Base-by-base conservation (phyloP, 2,888 invertebrate genomes). In the Deroplatys truncata region DNA sequence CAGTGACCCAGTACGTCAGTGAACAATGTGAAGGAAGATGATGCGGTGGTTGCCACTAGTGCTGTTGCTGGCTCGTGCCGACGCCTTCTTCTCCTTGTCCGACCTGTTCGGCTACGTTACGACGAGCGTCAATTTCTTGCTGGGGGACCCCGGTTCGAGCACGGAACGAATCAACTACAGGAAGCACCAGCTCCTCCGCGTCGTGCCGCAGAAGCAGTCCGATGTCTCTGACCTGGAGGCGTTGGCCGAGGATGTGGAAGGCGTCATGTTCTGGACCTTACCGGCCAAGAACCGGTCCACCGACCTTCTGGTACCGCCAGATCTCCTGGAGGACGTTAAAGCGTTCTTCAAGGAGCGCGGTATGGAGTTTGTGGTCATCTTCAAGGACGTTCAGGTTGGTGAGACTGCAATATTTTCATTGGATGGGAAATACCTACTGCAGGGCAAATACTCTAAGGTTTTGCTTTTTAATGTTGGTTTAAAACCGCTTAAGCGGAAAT, bases 271-370 rank as follows among this genome's bases (percentile, higher is more conserved):
- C 93, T 95, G 96, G 93, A 95, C 94, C 29, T 94, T 94, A 7
- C 95, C 96, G 0, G 93, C 94, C 86, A 93, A 94, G 84, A 94
- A 94, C 90, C 93, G 92, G 92, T 94, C 96, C 9, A 95, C 96
- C 0, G 97, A 98, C 92, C 94, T 98, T 8, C 94, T 97, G 87
- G 95, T 97, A 20, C 95, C 97, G 0, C 97, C 97, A 1, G 95
- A 95, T 90, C 94, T 96, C 89, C 93, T 96, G 4, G 92, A 92
- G 5, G 95, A 96, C 89, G 93, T 96, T 7, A 95, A 95, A 92
- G 94, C 95, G 84, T 95, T 95, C 92, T 93, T 97, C 8, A 94
- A 94, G 90, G 95, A 95, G 25, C 94, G 95, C 90, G 94, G 94
- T 84, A 95, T 97, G 72, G 94, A 95, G 87, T 96, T 95, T 91